phyloP scores from a whole-genome alignment of 2,888 invertebrate species.

The Fragum fragum region DNA sequence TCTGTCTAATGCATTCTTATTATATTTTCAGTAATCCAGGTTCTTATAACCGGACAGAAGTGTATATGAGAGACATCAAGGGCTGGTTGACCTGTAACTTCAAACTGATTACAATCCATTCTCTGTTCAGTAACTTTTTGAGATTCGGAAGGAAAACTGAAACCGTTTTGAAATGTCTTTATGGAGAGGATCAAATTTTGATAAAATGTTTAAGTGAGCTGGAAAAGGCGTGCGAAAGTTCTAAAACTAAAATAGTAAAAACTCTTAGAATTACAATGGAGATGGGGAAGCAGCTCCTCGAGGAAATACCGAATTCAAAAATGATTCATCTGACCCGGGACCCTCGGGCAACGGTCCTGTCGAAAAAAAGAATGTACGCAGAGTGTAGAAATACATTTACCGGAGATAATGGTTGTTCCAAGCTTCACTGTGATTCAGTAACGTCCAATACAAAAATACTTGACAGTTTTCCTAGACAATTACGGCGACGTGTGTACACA shows the following conservation, averaged over 20 bases:
- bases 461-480: not conserved
- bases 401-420: not conserved
- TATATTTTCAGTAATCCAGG: not conserved
- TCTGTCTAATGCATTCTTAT: no score
- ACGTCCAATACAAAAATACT: not conserved
- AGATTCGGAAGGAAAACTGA: conserved; percentile 8
- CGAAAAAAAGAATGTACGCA: not conserved
- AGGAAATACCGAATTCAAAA: conserved; percentile 8
- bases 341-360: conserved; percentile 6
- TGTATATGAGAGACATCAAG: not conserved
- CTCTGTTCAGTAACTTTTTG: not conserved
- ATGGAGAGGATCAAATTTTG: not conserved
- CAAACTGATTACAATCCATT: conserved; percentile 1
- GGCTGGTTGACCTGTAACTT: conserved; percentile 19
- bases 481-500: not conserved
- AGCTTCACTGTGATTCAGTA: conserved; percentile 14
- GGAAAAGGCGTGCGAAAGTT: not conserved
- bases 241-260: conserved; percentile 13
- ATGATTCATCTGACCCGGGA: conserved; percentile 10
- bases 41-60: not conserved
- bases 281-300: not conserved
- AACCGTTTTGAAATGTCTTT: not conserved
- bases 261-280: not conserved
- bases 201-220: not conserved
- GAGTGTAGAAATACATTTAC: not conserved